Conservation (phyloP, 2,797 vertebrate species). For the Champsocephalus gunnari region DNA sequence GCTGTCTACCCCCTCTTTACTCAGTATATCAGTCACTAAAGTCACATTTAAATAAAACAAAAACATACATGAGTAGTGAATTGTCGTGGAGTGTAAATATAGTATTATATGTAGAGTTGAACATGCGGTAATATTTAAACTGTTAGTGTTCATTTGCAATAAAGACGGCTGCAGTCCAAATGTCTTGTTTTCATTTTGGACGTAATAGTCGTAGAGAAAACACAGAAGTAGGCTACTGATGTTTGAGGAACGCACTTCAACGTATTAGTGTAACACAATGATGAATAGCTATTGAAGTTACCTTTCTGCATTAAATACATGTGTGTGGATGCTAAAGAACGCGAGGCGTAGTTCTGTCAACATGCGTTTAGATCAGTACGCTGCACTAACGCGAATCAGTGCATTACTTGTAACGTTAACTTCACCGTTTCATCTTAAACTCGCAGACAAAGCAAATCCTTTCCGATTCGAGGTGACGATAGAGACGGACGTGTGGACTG, state of each 20-base stretch:
- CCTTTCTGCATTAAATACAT: background rate
- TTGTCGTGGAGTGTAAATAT: background rate
- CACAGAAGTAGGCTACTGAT: no score
- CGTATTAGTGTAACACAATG: no score
- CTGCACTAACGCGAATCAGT: background rate
- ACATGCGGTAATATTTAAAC: background rate
- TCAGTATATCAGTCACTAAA: background rate
- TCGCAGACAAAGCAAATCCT: background rate
- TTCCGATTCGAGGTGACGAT: slow-evolving; percentile 22
- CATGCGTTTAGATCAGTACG: background rate
- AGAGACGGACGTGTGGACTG: slow-evolving; percentile 12
- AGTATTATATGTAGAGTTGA: background rate
- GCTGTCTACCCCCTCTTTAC: background rate
- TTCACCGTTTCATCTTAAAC: background rate
- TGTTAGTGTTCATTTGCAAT: background rate
- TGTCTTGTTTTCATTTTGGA: background rate
- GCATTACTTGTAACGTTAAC: background rate
- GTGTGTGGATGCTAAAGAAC: background rate
- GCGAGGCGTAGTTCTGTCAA: background rate
- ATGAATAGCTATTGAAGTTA: no score
- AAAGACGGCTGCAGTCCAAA: background rate
- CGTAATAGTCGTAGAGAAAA: no score
- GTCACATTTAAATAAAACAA: background rate
- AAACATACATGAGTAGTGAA: background rate
- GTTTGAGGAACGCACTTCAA: no score